These are phyloP conservation scores for Sebastes melanostomus DNA, from an alignment of 2,797 vertebrate species.

Conservation along the genomic window DNA sequence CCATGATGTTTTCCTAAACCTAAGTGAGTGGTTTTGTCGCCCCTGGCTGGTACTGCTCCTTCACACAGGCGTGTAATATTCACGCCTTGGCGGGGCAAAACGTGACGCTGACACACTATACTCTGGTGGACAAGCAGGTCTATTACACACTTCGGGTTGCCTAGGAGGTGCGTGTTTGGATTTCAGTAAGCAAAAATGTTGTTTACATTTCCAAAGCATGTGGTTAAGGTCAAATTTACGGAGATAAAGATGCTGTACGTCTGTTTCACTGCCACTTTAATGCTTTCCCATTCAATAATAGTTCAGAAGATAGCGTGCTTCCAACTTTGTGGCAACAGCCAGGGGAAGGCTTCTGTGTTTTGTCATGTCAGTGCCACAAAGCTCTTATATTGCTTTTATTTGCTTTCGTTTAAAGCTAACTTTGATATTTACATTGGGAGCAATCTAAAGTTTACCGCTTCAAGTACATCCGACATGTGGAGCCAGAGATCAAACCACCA, in stretches of 20 bases:
- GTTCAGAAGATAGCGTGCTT: not conserved
- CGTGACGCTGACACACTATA: fast-evolving
- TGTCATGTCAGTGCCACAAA: fast-evolving
- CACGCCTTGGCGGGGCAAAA: fast-evolving
- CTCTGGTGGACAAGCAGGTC: too few species aligned
- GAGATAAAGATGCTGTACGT: not conserved
- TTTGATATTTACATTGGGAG: not conserved
- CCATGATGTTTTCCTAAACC: too few species aligned
- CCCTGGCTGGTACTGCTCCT: too few species aligned
- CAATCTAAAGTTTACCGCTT: not conserved
- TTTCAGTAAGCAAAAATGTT: too few species aligned
- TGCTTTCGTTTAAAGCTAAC: not conserved
- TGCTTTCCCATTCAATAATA: not conserved
- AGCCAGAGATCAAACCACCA: not conserved
- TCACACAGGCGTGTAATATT: too few species aligned
- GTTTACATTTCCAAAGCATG: not conserved
- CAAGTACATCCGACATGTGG: not conserved
- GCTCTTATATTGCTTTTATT: not conserved
- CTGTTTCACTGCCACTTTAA: not conserved
- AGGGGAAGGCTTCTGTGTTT: not conserved
- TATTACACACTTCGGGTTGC: too few species aligned
- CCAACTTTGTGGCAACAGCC: not conserved
- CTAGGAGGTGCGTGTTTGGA: too few species aligned
- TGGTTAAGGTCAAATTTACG: not conserved
- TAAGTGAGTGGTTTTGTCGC: too few species aligned